Evolutionary conservation across 2,888 invertebrate species (phyloP).

Genomic region (Brachycybe producta): DNA sequence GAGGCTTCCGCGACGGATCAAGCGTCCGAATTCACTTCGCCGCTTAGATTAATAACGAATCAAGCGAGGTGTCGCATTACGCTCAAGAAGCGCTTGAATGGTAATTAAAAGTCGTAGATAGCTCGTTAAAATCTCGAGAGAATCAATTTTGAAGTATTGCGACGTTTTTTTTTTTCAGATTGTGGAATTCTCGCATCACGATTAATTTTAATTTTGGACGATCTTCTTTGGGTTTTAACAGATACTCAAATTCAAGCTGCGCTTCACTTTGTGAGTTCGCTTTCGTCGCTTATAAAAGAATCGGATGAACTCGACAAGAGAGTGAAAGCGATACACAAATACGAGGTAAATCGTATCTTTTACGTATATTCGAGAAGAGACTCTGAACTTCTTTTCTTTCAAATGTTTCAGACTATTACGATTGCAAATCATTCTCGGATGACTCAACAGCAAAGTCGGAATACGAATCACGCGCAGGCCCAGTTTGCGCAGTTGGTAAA

Average conservation of each 20-base stretch:
- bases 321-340: conserved; percentile 70
- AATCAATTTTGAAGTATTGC: no score
- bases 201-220: conserved; percentile 82
- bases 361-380: no score
- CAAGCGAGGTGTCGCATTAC: conserved; percentile 88
- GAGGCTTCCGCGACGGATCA: conserved; percentile 71
- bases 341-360: conserved; percentile 44
- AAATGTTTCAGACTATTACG: not conserved
- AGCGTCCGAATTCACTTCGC: conserved; percentile 48
- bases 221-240: conserved; percentile 91
- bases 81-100: conserved; percentile 81
- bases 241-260: conserved; percentile 92
- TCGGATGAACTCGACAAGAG: conserved; percentile 51
- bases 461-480: not conserved
- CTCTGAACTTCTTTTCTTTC: conserved; percentile 1
- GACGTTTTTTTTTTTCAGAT: conserved; percentile 44
- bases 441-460: conserved; percentile 6
- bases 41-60: conserved; percentile 80
- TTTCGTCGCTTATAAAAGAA: conserved; percentile 64
- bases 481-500: conserved; percentile 51
- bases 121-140: no score
- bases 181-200: conserved; percentile 86
- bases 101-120: conserved; percentile 37
- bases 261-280: conserved; percentile 71
- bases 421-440: conserved; percentile 3